Evolutionary conservation across 1,140 invertebrate genomes (phyloP).

Genomic region (Pseudomyrmex gracilis): DNA sequence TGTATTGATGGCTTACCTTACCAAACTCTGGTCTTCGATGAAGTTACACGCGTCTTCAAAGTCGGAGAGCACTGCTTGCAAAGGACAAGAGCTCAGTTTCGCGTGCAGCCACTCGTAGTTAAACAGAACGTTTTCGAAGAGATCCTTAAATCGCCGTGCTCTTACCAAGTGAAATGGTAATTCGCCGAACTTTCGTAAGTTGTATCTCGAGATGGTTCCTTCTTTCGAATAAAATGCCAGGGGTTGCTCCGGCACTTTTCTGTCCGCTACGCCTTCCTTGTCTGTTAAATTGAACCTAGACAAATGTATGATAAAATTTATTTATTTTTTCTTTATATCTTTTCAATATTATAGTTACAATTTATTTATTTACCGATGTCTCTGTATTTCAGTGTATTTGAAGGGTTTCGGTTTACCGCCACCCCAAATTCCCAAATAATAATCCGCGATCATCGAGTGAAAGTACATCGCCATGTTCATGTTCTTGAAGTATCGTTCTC

Average conservation of each 20-base stretch:
- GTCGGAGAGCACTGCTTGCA: conserved; percentile 97
- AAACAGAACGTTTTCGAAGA: conserved; percentile 97
- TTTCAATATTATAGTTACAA: conserved; percentile 27
- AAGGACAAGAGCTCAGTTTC: conserved; percentile 96
- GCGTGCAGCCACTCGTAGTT: conserved; percentile 99
- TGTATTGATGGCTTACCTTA: conserved; percentile 86
- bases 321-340: background rate
- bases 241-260: conserved; percentile 98
- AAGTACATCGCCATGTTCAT: conserved; percentile 98
- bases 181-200: conserved; percentile 96
- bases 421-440: conserved; percentile 98
- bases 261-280: conserved; percentile 96
- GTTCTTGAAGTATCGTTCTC: conserved; percentile 98
- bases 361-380: conserved; percentile 88
- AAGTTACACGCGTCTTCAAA: conserved; percentile 97
- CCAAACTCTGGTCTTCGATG: conserved; percentile 93
- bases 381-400: conserved; percentile 98
- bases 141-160: conserved; percentile 95
- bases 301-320: conserved; percentile 34
- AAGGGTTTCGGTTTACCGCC: conserved; percentile 97
- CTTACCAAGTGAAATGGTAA: conserved; percentile 97
- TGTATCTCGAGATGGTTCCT: conserved; percentile 94
- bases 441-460: conserved; percentile 98
- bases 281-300: conserved; percentile 93
- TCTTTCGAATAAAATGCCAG: conserved; percentile 96